phyloP scores from a whole-genome alignment of 2,888 invertebrate genomes.

The Ethmia dodecea region DNA sequence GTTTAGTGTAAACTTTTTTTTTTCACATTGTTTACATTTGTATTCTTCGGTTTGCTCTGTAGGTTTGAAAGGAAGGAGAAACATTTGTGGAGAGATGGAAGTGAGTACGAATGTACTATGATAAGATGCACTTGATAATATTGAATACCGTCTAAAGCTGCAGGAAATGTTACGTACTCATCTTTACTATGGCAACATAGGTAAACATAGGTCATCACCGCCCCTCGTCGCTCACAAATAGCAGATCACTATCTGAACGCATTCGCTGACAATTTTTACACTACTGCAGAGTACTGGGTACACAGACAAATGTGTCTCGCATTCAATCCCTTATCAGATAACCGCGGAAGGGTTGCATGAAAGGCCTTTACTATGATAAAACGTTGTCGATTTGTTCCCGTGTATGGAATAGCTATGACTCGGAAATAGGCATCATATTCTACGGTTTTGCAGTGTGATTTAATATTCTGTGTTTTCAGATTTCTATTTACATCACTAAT shows the following conservation, averaged over 20 bases:
- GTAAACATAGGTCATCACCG: constrained; percentile 24
- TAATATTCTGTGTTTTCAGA: too few relatives aligned
- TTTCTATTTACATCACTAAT: too few relatives aligned
- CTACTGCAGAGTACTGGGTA: constrained; percentile 63
- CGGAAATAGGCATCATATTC: constrained; percentile 56
- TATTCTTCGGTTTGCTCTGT: too few relatives aligned
- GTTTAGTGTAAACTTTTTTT: too few relatives aligned
- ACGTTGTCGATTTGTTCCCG: constrained; percentile 61
- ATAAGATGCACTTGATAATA: too few relatives aligned
- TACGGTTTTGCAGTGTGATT: neutral
- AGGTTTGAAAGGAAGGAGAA: too few relatives aligned
- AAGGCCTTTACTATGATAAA: constrained; percentile 60
- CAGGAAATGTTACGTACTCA: neutral
- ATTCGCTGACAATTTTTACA: constrained; percentile 74
- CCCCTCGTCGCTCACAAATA: constrained; percentile 51
- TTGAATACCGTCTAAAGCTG: neutral
- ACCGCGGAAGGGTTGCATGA: constrained; percentile 63
- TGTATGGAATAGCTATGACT: constrained; percentile 64
- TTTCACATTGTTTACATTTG: too few relatives aligned
- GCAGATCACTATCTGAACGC: constrained; percentile 68
- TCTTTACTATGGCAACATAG: neutral
- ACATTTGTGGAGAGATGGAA: too few relatives aligned
- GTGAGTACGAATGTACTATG: too few relatives aligned
- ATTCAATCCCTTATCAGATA: constrained; percentile 72
- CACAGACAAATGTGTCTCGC: constrained; percentile 67